Conservation (phyloP, 2,888 invertebrate species). For the Eustalomyia histrio region DNA sequence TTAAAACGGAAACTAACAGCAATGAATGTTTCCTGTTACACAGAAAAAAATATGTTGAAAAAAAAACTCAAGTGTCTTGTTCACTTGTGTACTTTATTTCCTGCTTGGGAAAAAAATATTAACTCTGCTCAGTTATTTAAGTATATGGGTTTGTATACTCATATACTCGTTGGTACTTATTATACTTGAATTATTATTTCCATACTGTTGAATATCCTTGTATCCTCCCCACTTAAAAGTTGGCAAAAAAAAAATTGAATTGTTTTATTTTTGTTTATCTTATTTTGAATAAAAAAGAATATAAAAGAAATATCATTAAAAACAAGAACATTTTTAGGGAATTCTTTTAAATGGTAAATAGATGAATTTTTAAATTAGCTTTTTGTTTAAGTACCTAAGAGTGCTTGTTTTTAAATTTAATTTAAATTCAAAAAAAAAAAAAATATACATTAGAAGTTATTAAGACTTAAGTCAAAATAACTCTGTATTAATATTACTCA, state of each 20-base stretch:
- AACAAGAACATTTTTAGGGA: not conserved
- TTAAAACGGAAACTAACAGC: conserved; percentile 46
- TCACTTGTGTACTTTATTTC: conserved; percentile 54
- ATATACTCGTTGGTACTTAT: not conserved
- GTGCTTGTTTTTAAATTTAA: not conserved
- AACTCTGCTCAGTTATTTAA: not conserved
- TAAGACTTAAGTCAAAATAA: not conserved
- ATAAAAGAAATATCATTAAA: not conserved
- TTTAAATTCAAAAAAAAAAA: not conserved
- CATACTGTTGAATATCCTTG: conserved; percentile 40
- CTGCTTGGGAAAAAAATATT: conserved; percentile 18
- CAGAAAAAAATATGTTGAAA: conserved; percentile 6
- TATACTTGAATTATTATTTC: conserved; percentile 38
- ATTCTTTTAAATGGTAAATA: not conserved
- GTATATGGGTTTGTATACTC: conserved; percentile 6
- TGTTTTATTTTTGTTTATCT: not conserved
- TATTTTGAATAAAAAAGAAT: conserved; percentile 1
- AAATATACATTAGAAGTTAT: not conserved
- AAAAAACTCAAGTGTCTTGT: conserved; percentile 49
- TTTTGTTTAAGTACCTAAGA: not conserved
- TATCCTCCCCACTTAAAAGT: not conserved
- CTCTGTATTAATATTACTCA: not conserved
- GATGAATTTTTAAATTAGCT: not conserved
- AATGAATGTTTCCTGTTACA: conserved; percentile 49
- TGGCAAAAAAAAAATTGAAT: not conserved